Conservation (phyloP, 2,888 invertebrate species). For the Plemyria rubiginata region DNA sequence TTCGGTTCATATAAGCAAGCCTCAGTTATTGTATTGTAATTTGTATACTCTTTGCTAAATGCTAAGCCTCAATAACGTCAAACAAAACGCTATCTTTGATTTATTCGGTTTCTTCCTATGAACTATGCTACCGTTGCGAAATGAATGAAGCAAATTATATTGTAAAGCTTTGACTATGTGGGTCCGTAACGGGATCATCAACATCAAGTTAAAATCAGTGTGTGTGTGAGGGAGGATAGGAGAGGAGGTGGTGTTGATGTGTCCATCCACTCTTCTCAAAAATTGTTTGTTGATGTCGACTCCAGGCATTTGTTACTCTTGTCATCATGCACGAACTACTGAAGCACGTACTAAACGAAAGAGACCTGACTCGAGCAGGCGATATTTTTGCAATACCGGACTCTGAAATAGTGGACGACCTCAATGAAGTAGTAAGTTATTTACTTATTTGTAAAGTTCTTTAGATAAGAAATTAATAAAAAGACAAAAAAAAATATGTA, state of each 20-base stretch:
- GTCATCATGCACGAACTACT: constrained; percentile 94
- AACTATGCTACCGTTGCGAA: constrained; percentile 11
- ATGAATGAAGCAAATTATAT: constrained; percentile 11
- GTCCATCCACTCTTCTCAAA: constrained; percentile 48
- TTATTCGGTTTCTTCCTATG: too few relatives aligned
- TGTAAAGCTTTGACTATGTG: constrained; percentile 19
- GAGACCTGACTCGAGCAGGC: constrained; percentile 95
- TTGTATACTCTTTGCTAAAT: too few relatives aligned
- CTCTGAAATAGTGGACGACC: constrained; percentile 92
- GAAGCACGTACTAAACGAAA: constrained; percentile 94
- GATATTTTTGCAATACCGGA: constrained; percentile 96
- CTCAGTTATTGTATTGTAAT: too few relatives aligned
- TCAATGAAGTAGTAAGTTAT: constrained; percentile 91
- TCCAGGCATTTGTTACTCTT: constrained; percentile 24
- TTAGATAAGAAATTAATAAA: too few relatives aligned
- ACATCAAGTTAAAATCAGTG: too few relatives aligned
- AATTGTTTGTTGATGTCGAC: constrained; percentile 41
- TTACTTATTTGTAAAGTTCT: too few relatives aligned
- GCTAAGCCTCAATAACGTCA: too few relatives aligned
- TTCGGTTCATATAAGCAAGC: too few relatives aligned
- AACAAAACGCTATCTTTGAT: too few relatives aligned
- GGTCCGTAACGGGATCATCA: constrained; percentile 32
- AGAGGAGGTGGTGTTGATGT: constrained; percentile 53
- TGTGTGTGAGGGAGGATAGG: constrained; percentile 20
- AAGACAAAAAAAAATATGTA: too few relatives aligned